A percentile compares a stretch with the other conserved stretches of the same genome.
These are phyloP conservation scores for Menidia menidia DNA, from an alignment of 2,797 vertebrate genomes.

Conservation along the genomic window DNA sequence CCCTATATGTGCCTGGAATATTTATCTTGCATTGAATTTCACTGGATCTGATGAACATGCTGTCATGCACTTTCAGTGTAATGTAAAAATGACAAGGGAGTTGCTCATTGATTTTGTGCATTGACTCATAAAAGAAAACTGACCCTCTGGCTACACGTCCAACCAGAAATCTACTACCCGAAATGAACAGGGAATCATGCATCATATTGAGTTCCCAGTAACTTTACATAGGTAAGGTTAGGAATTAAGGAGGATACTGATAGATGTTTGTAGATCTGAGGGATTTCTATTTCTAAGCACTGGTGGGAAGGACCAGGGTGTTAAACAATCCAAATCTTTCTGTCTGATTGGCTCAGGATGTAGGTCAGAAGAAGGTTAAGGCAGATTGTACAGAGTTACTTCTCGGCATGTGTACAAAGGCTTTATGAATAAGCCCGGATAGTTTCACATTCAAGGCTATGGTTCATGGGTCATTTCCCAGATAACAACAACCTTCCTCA, in stretches of 20 bases:
- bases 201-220: constrained; percentile 24
- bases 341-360: constrained; percentile 57
- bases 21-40: not conserved
- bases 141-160: not conserved
- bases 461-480: not conserved
- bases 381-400: constrained; percentile 45
- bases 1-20: not conserved
- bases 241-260: constrained; percentile 55
- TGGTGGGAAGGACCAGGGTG: constrained; percentile 47
- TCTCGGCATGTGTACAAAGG: constrained; percentile 15
- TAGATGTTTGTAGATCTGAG: constrained; percentile 46
- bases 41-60: constrained; percentile 4
- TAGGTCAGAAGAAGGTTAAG: constrained; percentile 66
- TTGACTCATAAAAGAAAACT: constrained; percentile 12
- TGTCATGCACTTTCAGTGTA: not conserved
- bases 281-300: constrained; percentile 63
- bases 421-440: constrained; percentile 14
- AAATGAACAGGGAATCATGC: constrained; percentile 13
- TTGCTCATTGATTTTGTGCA: constrained; percentile 22
- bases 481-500: not conserved
- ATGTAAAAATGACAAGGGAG: constrained; percentile 2
- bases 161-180: not conserved
- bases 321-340: constrained; percentile 51
- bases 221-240: constrained; percentile 41
- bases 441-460: constrained; percentile 12